Conservation (phyloP, 2,113 vertebrate genomes). For the Ptyas mucosa region DNA sequence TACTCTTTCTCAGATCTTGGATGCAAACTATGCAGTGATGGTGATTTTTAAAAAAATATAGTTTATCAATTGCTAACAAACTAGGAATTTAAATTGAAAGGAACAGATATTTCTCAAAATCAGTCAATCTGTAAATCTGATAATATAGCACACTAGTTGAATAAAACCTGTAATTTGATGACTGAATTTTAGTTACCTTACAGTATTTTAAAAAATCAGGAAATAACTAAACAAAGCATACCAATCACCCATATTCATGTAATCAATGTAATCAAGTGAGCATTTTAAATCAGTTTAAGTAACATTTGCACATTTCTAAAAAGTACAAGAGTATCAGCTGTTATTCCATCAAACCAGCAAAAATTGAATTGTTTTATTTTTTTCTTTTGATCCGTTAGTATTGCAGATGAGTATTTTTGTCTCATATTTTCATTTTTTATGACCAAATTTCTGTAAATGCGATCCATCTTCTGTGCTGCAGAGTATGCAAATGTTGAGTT, state of each 20-base stretch:
- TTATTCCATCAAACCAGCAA: neutral
- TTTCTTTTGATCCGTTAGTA: slow-evolving; percentile 1
- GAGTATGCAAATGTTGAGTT: neutral
- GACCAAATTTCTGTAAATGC: neutral
- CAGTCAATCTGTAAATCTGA: neutral
- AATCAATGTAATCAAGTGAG: neutral
- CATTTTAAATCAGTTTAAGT: neutral
- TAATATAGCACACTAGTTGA: slow-evolving; percentile 20
- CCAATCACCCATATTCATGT: neutral
- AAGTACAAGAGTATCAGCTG: neutral
- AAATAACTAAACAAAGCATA: neutral
- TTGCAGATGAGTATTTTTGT: neutral
- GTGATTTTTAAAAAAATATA: neutral
- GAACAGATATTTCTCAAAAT: neutral
- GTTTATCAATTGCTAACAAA: rapidly evolving
- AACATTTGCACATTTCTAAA: neutral
- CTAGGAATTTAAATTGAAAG: slow-evolving; percentile 15
- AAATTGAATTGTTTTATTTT: neutral
- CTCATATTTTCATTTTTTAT: neutral
- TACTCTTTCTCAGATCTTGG: neutral
- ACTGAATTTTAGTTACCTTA: slow-evolving; percentile 1
- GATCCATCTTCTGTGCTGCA: neutral
- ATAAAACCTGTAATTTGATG: neutral
- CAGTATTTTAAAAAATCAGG: neutral
- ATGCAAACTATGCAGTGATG: neutral